These are phyloP conservation scores for Teleopsis dalmanni DNA, from an alignment of 1,140 invertebrate species.

Conservation along the genomic window DNA sequence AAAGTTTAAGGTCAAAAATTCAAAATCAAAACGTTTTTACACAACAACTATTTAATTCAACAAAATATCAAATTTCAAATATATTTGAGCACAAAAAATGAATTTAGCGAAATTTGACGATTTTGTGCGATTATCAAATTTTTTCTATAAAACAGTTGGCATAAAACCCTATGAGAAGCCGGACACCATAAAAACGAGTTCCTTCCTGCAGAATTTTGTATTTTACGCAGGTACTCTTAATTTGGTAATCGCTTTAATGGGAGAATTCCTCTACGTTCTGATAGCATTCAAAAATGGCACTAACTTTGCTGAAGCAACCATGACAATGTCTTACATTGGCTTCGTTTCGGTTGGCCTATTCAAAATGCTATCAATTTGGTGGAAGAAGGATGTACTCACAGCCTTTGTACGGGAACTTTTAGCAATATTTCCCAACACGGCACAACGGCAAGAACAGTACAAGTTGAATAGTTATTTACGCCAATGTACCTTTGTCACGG, in stretches of 20 bases:
- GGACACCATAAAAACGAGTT: background rate
- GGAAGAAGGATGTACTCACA: constrained; percentile 19
- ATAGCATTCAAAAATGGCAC: constrained; percentile 14
- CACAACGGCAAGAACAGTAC: constrained; percentile 16
- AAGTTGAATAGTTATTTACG: constrained; percentile 19
- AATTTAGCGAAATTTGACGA: constrained; percentile 9
- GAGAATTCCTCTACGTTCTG: constrained; percentile 21
- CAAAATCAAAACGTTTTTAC: too few relatives aligned
- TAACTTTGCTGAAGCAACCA: constrained; percentile 24
- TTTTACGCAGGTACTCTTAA: constrained; percentile 28
- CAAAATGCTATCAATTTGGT: constrained; percentile 30
- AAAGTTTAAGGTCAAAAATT: too few relatives aligned
- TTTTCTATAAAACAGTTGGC: constrained; percentile 11
- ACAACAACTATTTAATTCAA: too few relatives aligned
- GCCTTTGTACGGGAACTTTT: constrained; percentile 20
- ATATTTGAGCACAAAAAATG: too few relatives aligned
- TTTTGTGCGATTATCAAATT: constrained; percentile 8
- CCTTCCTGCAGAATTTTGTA: constrained; percentile 4
- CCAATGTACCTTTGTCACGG: constrained; percentile 19
- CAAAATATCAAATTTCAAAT: too few relatives aligned
- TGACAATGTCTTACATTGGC: constrained; percentile 31
- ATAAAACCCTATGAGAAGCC: constrained; percentile 6
- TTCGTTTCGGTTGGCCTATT: constrained; percentile 26
- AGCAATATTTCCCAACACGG: constrained; percentile 20
- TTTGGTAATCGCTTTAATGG: constrained; percentile 8